phyloP scores from a whole-genome alignment of 2,888 invertebrate genomes.

The Acrobasis suavella region DNA sequence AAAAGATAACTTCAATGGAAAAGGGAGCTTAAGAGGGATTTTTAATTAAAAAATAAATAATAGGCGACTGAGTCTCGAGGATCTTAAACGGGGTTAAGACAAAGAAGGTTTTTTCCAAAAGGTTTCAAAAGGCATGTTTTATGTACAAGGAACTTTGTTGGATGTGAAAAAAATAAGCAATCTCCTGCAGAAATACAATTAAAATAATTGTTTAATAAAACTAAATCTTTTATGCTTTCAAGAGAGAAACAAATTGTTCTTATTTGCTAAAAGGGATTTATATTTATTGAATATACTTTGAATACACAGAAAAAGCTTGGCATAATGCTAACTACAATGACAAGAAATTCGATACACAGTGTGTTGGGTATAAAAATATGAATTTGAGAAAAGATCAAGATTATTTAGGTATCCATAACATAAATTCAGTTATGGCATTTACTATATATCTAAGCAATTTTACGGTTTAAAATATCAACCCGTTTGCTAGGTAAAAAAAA shows the following conservation, averaged over 20 bases:
- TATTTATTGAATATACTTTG: not conserved
- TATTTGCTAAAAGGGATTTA: not conserved
- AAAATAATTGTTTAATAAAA: no score
- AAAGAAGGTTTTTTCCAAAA: constrained; percentile 24
- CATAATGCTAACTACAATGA: not conserved
- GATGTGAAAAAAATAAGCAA: constrained; percentile 36
- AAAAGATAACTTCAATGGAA: constrained; percentile 15
- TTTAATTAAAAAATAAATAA: constrained; percentile 18
- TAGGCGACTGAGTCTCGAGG: constrained; percentile 3
- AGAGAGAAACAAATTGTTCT: not conserved
- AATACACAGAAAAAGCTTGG: constrained; percentile 3
- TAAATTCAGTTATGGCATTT: constrained; percentile 14
- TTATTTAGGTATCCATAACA: not conserved
- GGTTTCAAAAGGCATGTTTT: constrained; percentile 51
- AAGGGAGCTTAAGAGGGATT: constrained; percentile 13
- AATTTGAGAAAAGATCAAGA: constrained; percentile 3
- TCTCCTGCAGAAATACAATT: not conserved
- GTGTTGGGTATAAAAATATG: constrained; percentile 22
- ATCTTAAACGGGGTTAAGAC: constrained; percentile 10
- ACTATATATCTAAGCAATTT: constrained; percentile 12
- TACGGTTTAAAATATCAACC: constrained; percentile 1
- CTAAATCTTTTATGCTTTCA: not conserved
- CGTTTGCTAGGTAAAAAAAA: not conserved
- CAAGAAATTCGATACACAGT: not conserved
- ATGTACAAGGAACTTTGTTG: constrained; percentile 49